A percentile compares a stretch with the other conserved stretches of the same genome.
Evolutionary conservation across 2,113 vertebrate genomes (phyloP).

Genomic region (Galemys pyrenaicus): DNA sequence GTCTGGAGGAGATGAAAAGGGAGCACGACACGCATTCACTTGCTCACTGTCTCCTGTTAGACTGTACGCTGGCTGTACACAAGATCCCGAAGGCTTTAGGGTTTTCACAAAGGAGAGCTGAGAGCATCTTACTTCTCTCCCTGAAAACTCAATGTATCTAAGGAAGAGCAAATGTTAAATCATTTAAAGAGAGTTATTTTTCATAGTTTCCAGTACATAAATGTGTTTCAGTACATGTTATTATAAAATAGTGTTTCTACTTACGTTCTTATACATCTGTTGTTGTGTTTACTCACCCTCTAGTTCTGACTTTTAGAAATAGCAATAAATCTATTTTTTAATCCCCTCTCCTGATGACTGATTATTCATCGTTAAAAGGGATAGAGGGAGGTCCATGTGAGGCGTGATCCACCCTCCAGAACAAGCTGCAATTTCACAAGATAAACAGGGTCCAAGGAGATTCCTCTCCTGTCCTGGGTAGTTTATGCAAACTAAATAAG

Average conservation of each 20-base stretch:
- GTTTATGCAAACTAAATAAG: constrained; percentile 69
- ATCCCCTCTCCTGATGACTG: constrained; percentile 76
- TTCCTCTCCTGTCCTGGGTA: constrained; percentile 63
- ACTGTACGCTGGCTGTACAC: neutral
- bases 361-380: constrained; percentile 70
- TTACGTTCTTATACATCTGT: constrained; percentile 73
- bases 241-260: constrained; percentile 79
- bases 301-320: constrained; percentile 75
- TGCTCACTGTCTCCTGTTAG: neutral
- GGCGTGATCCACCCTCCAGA: constrained; percentile 40
- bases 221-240: constrained; percentile 72
- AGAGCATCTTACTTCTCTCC: constrained; percentile 62
- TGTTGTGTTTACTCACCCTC: constrained; percentile 75
- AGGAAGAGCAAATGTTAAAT: constrained; percentile 72
- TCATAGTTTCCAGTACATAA: constrained; percentile 76
- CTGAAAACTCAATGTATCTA: constrained; percentile 54
- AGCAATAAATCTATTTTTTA: constrained; percentile 79
- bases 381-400: constrained; percentile 39
- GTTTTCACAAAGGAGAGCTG: constrained; percentile 42
- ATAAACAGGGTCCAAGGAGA: constrained; percentile 70
- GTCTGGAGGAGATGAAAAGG: neutral
- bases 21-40: neutral
- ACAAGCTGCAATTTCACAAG: constrained; percentile 48
- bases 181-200: constrained; percentile 77
- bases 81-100: constrained; percentile 52